A percentile compares a stretch with the other conserved stretches of the same genome.
phyloP scores from a whole-genome alignment of 1,140 invertebrate genomes.

The Drosophila seguyi region DNA sequence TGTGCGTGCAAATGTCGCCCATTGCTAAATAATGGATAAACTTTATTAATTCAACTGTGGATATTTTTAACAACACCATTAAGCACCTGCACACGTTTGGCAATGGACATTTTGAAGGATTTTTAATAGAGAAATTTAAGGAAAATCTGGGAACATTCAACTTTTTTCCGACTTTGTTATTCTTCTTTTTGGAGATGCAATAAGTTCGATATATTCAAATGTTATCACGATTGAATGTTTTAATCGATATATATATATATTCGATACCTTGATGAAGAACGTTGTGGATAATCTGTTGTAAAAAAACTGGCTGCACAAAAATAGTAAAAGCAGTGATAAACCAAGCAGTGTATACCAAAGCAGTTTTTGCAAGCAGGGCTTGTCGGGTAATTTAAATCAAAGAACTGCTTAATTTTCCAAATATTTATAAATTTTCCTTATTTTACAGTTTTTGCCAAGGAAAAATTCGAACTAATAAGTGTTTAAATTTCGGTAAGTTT shows the following conservation, averaged over 20 bases:
- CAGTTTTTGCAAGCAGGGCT: not conserved
- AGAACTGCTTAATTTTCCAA: too few species aligned
- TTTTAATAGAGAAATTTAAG: slow-evolving; percentile 49
- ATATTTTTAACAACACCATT: not conserved
- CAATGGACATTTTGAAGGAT: slow-evolving; percentile 76
- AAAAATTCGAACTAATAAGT: not conserved
- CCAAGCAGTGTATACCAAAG: not conserved
- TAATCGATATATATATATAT: not conserved
- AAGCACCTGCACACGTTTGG: slow-evolving; percentile 84
- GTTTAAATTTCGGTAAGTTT: not conserved
- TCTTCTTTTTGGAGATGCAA: not conserved
- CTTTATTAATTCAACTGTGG: not conserved
- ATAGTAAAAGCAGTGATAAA: not conserved
- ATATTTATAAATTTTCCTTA: not conserved
- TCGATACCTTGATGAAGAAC: not conserved
- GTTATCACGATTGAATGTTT: not conserved
- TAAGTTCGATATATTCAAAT: not conserved
- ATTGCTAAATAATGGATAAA: slow-evolving; percentile 91
- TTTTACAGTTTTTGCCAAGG: too few species aligned
- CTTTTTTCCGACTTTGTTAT: not conserved
- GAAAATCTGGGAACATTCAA: slow-evolving; percentile 5
- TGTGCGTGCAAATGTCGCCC: slow-evolving; percentile 95
- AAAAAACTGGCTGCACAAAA: not conserved
- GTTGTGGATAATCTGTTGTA: too few species aligned
- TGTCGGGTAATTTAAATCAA: not conserved